A percentile compares a stretch with the other conserved stretches of the same genome.
These are phyloP conservation scores for Stramonita haemastoma DNA, from an alignment of 2,888 invertebrate species.

Conservation along the genomic window DNA sequence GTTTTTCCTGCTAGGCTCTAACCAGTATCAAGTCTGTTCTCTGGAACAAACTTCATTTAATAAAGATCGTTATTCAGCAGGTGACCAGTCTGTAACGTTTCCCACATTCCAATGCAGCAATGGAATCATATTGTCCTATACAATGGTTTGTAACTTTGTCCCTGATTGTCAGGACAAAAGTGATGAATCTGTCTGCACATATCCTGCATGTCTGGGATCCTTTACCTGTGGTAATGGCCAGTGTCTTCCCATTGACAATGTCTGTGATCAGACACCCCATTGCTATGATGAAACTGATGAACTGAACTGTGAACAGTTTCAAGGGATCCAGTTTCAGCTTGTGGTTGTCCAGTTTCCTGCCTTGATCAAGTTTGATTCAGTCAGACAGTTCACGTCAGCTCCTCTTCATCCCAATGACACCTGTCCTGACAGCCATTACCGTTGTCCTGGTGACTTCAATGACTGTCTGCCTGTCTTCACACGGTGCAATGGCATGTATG, in stretches of 20 bases:
- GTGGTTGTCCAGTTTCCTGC: background rate
- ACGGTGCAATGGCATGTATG: conserved; percentile 10
- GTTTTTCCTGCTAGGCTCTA: background rate
- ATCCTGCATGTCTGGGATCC: background rate
- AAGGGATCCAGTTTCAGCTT: too few relatives aligned
- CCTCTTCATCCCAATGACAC: background rate
- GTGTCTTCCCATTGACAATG: background rate
- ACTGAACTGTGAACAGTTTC: background rate
- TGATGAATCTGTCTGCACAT: background rate
- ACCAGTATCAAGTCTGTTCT: background rate
- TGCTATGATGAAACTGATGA: background rate
- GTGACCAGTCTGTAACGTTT: too few relatives aligned
- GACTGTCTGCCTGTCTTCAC: conserved; percentile 26
- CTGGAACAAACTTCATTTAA: background rate
- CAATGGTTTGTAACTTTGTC: background rate
- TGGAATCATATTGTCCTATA: background rate
- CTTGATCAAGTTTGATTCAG: background rate
- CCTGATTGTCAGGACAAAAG: background rate
- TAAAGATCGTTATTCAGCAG: background rate
- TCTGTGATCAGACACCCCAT: background rate
- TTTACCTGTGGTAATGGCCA: background rate
- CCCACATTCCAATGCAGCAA: background rate
- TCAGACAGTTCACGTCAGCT: background rate
- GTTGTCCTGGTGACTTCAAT: conserved; percentile 20
- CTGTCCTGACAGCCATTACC: conserved; percentile 9